These are phyloP conservation scores for Sycophila sp. DNA, from an alignment of 1,140 invertebrate species.

Conservation along the genomic window DNA sequence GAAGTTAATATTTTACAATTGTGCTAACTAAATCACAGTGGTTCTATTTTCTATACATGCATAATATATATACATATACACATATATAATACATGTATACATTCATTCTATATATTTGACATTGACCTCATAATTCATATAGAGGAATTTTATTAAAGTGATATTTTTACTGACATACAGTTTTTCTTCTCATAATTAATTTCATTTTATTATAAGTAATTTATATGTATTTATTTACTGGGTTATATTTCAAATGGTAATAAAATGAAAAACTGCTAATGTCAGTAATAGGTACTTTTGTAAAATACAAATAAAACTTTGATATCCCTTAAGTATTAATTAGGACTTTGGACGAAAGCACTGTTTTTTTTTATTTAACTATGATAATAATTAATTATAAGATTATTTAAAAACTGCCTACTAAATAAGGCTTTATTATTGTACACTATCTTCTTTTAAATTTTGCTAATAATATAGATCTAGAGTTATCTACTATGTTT, in stretches of 20 bases:
- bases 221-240: no score
- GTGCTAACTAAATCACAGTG: conserved; percentile 23
- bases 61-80: neutral
- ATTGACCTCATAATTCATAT: neutral
- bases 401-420: neutral
- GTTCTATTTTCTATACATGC: neutral
- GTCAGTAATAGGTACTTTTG: no score
- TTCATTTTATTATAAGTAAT: no score
- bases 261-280: no score
- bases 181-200: no score
- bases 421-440: neutral
- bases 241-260: no score
- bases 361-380: conserved; percentile 7
- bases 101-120: neutral
- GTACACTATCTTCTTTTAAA: neutral
- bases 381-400: neutral
- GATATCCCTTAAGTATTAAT: no score
- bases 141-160: neutral
- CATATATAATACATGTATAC: neutral
- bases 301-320: no score
- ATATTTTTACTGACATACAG: no score
- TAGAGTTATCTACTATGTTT: neutral
- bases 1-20: neutral
- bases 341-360: conserved; percentile 33
- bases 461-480: neutral